Conservation (phyloP, 1,140 invertebrate genomes). For the Nixonia krombeini region DNA sequence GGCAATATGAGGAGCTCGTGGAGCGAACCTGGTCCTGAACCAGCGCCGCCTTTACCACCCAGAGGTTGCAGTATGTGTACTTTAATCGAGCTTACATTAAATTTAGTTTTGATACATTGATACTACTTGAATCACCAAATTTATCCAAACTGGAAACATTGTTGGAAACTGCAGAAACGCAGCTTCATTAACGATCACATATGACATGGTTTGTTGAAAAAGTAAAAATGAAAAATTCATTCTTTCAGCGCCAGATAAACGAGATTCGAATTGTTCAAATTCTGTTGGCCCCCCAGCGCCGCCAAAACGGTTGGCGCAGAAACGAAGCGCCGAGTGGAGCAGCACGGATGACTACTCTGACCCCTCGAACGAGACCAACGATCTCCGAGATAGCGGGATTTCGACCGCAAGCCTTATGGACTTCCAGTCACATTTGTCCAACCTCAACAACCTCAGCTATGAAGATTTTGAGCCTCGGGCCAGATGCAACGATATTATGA, state of each 20-base stretch:
- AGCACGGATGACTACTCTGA: constrained; percentile 61
- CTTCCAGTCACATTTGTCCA: constrained; percentile 70
- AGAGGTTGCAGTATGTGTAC: constrained; percentile 73
- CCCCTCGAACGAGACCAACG: constrained; percentile 63
- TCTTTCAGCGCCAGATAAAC: constrained; percentile 73
- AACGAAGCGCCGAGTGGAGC: constrained; percentile 68
- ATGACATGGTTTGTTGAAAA: too few species aligned
- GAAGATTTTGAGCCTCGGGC: constrained; percentile 73
- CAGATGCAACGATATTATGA: constrained; percentile 67
- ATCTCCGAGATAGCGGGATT: constrained; percentile 73
- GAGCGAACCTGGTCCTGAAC: constrained; percentile 73
- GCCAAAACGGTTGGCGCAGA: constrained; percentile 74
- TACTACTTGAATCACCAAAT: too few species aligned
- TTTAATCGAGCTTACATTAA: too few species aligned
- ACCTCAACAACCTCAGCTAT: constrained; percentile 74
- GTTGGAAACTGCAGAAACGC: too few species aligned
- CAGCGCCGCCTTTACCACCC: constrained; percentile 76
- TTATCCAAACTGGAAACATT: too few species aligned
- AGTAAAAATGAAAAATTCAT: too few species aligned
- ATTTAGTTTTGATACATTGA: too few species aligned
- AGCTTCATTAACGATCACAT: too few species aligned
- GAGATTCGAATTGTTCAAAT: constrained; percentile 64
- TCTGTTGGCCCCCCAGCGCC: constrained; percentile 73
- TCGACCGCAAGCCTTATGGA: constrained; percentile 71
- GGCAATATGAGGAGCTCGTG: constrained; percentile 73